Conservation (phyloP, 2,113 vertebrate genomes). For the Rhombomys opimus region DNA sequence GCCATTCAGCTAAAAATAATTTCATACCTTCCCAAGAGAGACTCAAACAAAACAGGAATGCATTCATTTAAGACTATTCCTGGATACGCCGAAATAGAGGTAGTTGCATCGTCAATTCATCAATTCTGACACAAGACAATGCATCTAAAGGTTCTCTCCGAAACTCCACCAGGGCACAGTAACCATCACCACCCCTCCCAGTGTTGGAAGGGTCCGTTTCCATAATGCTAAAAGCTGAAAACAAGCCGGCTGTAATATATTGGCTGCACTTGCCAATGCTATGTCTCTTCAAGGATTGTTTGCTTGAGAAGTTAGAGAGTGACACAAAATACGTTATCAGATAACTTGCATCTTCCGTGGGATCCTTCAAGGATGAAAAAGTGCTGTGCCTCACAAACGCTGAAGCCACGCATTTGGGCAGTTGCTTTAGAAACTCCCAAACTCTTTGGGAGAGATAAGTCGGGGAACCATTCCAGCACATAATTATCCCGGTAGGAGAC, state of each 20-base stretch:
- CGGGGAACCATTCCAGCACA: constrained; percentile 32
- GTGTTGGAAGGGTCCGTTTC: not conserved
- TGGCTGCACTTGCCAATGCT: not conserved
- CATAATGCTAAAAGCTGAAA: constrained; percentile 48
- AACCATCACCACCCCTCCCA: not conserved
- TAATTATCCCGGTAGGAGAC: constrained; percentile 41
- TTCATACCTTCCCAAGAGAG: not conserved
- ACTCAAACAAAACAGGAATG: not conserved
- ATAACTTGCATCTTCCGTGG: constrained; percentile 62
- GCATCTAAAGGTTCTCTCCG: constrained; percentile 17
- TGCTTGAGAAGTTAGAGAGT: constrained; percentile 53
- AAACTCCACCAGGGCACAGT: constrained; percentile 8
- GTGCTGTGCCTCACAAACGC: not conserved
- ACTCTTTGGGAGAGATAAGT: constrained; percentile 50
- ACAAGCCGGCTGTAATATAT: not conserved
- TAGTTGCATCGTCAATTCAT: constrained; percentile 21
- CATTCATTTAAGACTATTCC: constrained; percentile 10
- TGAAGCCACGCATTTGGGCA: not conserved
- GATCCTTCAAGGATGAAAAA: constrained; percentile 43
- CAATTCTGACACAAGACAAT: constrained; percentile 4
- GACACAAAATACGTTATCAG: constrained; percentile 66
- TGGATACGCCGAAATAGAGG: constrained; percentile 52
- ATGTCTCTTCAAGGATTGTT: constrained; percentile 59
- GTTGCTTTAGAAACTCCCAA: constrained; percentile 53
- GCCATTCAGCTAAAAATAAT: constrained; percentile 53